phyloP scores from a whole-genome alignment of 2,888 invertebrate genomes.

The Metacarcinus magister region DNA sequence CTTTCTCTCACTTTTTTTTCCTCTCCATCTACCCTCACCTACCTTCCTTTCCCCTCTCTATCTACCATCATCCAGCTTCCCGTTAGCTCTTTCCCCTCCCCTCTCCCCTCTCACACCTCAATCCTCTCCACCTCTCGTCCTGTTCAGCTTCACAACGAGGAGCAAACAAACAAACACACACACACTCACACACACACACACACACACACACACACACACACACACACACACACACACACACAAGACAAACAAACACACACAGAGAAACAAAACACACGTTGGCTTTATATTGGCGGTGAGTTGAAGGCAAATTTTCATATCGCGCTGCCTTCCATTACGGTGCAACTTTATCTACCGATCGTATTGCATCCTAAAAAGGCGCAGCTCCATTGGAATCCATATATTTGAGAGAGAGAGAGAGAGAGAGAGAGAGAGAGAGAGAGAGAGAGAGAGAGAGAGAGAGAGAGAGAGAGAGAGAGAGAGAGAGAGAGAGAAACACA shows the following conservation, averaged over 20 bases:
- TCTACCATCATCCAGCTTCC: no score
- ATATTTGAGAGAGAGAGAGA: background rate
- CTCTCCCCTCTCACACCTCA: background rate
- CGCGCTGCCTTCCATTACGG: background rate
- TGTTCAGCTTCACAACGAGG: background rate
- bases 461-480: conserved; percentile 26
- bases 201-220: no score
- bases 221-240: no score
- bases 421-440: background rate
- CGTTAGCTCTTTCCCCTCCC: background rate
- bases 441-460: background rate
- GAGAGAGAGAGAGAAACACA: background rate
- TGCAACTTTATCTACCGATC: background rate
- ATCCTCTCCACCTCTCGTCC: background rate
- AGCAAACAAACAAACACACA: background rate
- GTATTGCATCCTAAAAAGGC: background rate
- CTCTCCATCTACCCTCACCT: no score
- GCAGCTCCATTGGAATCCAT: background rate
- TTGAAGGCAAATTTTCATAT: background rate
- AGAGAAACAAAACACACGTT: background rate
- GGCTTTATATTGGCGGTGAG: background rate
- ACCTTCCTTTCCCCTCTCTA: no score
- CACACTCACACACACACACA: no score
- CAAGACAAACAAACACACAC: no score
- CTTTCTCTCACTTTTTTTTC: no score